Conservation (phyloP, 2,797 vertebrate species). For the Moxostoma hubbsi region DNA sequence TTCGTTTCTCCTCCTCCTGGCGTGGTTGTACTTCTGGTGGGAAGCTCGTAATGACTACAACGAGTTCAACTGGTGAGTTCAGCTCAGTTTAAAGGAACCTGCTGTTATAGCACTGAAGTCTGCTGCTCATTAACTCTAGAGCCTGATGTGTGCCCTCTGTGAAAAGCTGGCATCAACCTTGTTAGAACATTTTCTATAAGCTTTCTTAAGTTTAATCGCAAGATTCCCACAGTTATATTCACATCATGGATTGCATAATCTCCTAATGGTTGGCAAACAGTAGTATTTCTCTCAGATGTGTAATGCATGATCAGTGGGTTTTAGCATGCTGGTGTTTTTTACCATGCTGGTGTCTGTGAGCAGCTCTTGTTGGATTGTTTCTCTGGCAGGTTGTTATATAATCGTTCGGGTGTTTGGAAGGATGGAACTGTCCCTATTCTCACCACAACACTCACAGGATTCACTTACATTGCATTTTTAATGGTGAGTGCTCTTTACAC, state of each 20-base stretch:
- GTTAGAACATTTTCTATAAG: slow-evolving; percentile 7
- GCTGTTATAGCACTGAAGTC: background rate
- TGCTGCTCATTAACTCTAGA: slow-evolving; percentile 14
- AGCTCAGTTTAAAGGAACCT: background rate
- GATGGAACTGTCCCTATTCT: slow-evolving; percentile 93
- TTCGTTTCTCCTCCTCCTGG: slow-evolving; percentile 89
- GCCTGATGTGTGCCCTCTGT: slow-evolving; percentile 16
- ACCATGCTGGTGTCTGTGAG: background rate
- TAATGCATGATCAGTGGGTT: background rate
- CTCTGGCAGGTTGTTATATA: slow-evolving; percentile 89
- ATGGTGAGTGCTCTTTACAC: slow-evolving; percentile 74
- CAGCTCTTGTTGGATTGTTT: slow-evolving; percentile 18
- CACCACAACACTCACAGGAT: slow-evolving; percentile 84
- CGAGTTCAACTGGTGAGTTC: slow-evolving; percentile 94
- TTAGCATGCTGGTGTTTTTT: background rate
- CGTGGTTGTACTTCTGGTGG: slow-evolving; percentile 97
- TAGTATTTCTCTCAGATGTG: background rate
- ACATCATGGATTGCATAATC: background rate
- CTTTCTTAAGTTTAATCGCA: background rate
- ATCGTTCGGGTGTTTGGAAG: slow-evolving; percentile 89
- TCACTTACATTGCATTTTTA: slow-evolving; percentile 88
- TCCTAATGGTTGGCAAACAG: background rate
- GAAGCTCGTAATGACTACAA: slow-evolving; percentile 96
- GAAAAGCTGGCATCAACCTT: background rate
- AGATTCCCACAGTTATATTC: background rate